Evolutionary conservation across 2,113 vertebrate species (phyloP).

Genomic region (Antigone vipio): DNA sequence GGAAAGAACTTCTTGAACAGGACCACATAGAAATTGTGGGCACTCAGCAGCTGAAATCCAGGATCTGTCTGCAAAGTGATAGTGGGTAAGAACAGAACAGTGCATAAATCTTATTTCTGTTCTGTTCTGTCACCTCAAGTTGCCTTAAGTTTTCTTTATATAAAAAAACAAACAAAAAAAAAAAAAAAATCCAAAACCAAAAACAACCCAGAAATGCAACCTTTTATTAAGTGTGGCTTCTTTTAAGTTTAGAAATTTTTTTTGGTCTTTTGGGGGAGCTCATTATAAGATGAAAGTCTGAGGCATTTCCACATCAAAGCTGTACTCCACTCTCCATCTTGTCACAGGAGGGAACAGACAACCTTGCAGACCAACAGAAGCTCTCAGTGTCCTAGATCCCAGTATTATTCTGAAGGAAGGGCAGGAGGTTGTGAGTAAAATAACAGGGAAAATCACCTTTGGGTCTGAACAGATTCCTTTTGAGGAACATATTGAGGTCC

Average conservation of each 20-base stretch:
- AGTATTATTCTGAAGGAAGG: background rate
- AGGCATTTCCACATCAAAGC: constrained; percentile 44
- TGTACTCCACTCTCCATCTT: background rate
- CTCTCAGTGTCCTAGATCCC: background rate
- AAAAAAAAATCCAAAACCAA: no score
- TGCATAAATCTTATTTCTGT: background rate
- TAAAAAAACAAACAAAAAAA: background rate
- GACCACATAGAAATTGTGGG: background rate
- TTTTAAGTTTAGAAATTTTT: background rate
- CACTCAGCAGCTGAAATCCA: background rate
- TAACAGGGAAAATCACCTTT: background rate
- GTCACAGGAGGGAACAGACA: background rate
- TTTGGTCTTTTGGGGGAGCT: background rate
- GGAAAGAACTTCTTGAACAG: background rate
- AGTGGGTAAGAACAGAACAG: background rate
- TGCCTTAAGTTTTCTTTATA: background rate
- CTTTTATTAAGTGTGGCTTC: background rate
- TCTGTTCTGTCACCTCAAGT: background rate
- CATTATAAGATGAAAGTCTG: background rate
- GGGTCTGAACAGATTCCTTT: background rate
- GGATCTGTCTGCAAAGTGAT: background rate
- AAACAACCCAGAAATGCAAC: background rate
- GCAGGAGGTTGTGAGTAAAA: background rate
- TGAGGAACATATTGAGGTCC: background rate
- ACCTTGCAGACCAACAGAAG: background rate